A percentile compares a stretch with the other conserved stretches of the same genome.
These are phyloP conservation scores for Papilio machaon DNA, from an alignment of 1,140 invertebrate genomes.

Conservation along the genomic window DNA sequence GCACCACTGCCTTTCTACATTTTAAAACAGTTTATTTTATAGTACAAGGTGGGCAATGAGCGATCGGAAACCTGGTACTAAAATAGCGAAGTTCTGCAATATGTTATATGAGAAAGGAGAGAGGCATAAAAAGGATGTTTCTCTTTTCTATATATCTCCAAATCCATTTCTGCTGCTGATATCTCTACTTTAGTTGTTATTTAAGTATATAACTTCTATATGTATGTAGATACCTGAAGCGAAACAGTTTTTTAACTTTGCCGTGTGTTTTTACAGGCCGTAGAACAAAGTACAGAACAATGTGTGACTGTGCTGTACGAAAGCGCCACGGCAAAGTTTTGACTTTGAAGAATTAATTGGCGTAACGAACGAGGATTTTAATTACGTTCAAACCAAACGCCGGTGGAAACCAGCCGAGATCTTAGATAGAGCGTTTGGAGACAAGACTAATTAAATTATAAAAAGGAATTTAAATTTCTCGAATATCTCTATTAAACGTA, in stretches of 20 bases:
- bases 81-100: not conserved
- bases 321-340: slow-evolving; percentile 60
- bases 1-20: slow-evolving; percentile 37
- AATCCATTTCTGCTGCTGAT: not conserved
- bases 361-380: slow-evolving; percentile 71
- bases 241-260: not conserved
- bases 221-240: not conserved
- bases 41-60: too few species aligned
- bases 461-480: slow-evolving; percentile 47
- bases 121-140: too few species aligned
- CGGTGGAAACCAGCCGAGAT: slow-evolving; percentile 50
- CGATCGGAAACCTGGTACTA: not conserved
- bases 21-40: slow-evolving; percentile 20
- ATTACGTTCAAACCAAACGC: slow-evolving; percentile 62
- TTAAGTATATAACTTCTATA: not conserved
- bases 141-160: too few species aligned
- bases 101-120: too few species aligned
- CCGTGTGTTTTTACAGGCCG: not conserved
- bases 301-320: slow-evolving; percentile 8
- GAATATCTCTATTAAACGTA: slow-evolving; percentile 44
- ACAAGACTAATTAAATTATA: slow-evolving; percentile 52
- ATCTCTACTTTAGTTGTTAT: not conserved
- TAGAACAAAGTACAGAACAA: not conserved
- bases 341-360: slow-evolving; percentile 77
- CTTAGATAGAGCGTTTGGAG: slow-evolving; percentile 45